Evolutionary conservation across 2,797 vertebrate species (phyloP).

Genomic region (Paguma larvata): DNA sequence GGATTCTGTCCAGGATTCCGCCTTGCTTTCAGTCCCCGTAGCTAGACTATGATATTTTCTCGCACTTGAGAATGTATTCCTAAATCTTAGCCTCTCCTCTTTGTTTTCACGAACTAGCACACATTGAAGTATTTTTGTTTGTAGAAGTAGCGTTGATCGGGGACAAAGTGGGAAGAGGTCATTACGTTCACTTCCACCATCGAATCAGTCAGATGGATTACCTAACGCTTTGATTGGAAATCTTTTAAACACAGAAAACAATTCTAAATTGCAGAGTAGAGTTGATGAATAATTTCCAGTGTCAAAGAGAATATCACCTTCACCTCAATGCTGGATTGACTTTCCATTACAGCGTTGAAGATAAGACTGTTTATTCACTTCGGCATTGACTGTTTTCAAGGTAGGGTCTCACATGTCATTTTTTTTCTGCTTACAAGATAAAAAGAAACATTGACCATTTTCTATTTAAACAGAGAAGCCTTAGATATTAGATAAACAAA

Average conservation of each 20-base stretch:
- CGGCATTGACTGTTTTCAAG: constrained; percentile 27
- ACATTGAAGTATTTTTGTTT: not conserved
- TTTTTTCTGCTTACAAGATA: constrained; percentile 71
- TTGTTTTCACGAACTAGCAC: not conserved
- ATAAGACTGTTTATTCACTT: constrained; percentile 65
- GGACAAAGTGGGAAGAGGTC: not conserved
- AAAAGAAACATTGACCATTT: constrained; percentile 67
- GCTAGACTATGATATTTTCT: not conserved
- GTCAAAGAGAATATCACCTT: constrained; percentile 33
- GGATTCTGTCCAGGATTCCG: no score
- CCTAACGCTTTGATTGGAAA: not conserved
- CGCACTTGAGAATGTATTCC: not conserved
- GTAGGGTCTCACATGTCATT: constrained; percentile 6
- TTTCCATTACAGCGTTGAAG: constrained; percentile 4
- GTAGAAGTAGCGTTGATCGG: not conserved
- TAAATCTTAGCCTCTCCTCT: not conserved
- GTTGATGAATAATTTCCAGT: constrained; percentile 22
- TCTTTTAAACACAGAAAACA: not conserved
- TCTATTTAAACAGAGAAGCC: constrained; percentile 60
- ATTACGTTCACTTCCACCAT: constrained; percentile 17
- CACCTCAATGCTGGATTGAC: not conserved
- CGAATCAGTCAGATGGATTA: not conserved
- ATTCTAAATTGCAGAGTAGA: not conserved
- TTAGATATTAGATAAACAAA: constrained; percentile 66
- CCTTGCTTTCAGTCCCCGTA: not conserved